Evolutionary conservation across 2,888 invertebrate species (phyloP), one percentile per base, ranked within the genome.

Genomic region (Tanaodytes sp.): DNA sequence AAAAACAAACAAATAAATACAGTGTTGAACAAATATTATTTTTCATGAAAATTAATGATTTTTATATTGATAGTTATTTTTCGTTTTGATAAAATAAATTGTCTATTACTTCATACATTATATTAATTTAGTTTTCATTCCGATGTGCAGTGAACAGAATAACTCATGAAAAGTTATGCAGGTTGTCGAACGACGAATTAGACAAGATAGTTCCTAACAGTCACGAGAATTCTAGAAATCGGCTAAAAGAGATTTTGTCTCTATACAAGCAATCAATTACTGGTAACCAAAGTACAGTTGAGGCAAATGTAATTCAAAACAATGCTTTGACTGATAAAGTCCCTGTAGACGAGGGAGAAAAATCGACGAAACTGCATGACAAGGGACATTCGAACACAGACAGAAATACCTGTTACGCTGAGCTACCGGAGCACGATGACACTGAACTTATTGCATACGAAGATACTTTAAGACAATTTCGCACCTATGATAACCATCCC

Each of bases 331-430:
- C 6, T 9, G 5, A 27, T 9, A 27, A 27, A 8, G 27, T 27
- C 9, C 9, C 9, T 8, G 5, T 9, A 27, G 27, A 27, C 27
- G 6, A 8, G 9, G 6, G 5, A 8, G 9, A 8, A 5, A 27
- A 9, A 8, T 9, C 27, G 6, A 27, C 9, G 6, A 27, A 27
- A 27, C 27, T 27, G 27, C 27, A 27, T 27, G 27, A 27, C 27
- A 8, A 8, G 9, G 27, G 27, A 27, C 5, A 27, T 9, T 8
- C 27, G 9, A 27, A 27, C 27, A 27, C 9, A 27, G 27, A 8
- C 16, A 16, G 20, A 42, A 42, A 42, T 20, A 42, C n/a, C 20
- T 42, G 4, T 42, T 42, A 42, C n/a, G 42, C 42, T 2, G 42
- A 42, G 5, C 18, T 42, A 9, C 39, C 39, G 11, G 14, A 20